Base-by-base conservation (phyloP, 2,797 vertebrate genomes). In the Tokudaia muenninki region DNA sequence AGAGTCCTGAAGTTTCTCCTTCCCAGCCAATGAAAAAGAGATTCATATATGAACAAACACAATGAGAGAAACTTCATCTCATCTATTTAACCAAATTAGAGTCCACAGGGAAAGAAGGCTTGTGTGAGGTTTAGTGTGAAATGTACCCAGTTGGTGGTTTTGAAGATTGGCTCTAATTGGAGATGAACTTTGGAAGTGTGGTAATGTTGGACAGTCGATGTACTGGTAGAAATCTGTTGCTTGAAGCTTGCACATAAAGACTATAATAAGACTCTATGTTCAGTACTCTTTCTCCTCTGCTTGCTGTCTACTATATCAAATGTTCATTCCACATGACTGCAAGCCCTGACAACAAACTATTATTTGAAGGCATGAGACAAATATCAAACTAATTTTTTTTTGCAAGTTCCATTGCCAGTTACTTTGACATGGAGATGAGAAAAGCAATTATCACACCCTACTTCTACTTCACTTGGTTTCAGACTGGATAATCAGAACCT, bases 1-100 rank as follows among this genome's bases (percentile, higher is more conserved):
- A 4, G n/a, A 52, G 1, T 0, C 0, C 0, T 41, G 14, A 6
- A 0, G 8, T 22, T n/a, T 21, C 70, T 26, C 6, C 31, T 47
- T 34, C 75, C 7, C 11, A 61, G 10, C 3, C 21, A 5, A 13
- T 21, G 63, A n/a, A 82, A 86, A 86, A 34, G 9, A 3, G 3
- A 63, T 59, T 34, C 41, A 61, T 55, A 63, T 67, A 81, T 0
- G 41, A n/a, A 55, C 22, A 77, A 86, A 94, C 47, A 70, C 21
- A 47, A 22, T 47, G 59, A 50, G 1, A 41, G 9, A 79, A 14
- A 6, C n/a, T 26, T 17, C 0, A 72, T 24, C 13, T 44, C 10
- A 3, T 87, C 24, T 29, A 17, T n/a, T 47, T 22, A 6, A 44
- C 0, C 75, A 13, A 47, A 41, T 3, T 11, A 26, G 55, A 31